phyloP scores from a whole-genome alignment of 2,113 vertebrate genomes.

The Clarias macrocephalus region DNA sequence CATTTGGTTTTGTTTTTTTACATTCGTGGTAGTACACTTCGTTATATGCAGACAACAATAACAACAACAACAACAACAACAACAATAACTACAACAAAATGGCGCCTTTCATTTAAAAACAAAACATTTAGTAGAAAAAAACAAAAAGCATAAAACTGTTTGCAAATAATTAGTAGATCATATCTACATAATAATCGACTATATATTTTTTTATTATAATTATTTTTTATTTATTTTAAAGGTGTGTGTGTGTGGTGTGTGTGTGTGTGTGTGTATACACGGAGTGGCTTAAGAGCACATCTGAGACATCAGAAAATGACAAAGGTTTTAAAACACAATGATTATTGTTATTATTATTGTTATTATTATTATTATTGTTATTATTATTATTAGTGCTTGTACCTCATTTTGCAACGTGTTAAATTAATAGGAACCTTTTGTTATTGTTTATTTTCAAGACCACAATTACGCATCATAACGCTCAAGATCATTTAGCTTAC shows the following conservation, averaged over 20 bases:
- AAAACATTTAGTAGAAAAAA: neutral
- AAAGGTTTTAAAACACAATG: neutral
- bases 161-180: neutral
- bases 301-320: neutral
- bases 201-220: no score
- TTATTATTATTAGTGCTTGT: neutral
- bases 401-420: neutral
- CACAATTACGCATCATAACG: neutral
- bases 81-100: neutral
- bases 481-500: neutral
- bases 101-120: neutral
- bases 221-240: no score
- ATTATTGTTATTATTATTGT: slow-evolving; percentile 5
- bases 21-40: neutral
- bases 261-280: neutral
- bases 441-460: neutral
- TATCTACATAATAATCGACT: no score
- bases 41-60: neutral
- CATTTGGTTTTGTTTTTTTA: neutral
- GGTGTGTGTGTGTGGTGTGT: neutral
- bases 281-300: neutral
- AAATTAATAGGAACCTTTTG: neutral
- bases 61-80: neutral
- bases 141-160: neutral
- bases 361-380: slow-evolving; percentile 6